These are phyloP conservation scores for Spea bombifrons DNA, from an alignment of 2,113 vertebrate species.

Conservation along the genomic window DNA sequence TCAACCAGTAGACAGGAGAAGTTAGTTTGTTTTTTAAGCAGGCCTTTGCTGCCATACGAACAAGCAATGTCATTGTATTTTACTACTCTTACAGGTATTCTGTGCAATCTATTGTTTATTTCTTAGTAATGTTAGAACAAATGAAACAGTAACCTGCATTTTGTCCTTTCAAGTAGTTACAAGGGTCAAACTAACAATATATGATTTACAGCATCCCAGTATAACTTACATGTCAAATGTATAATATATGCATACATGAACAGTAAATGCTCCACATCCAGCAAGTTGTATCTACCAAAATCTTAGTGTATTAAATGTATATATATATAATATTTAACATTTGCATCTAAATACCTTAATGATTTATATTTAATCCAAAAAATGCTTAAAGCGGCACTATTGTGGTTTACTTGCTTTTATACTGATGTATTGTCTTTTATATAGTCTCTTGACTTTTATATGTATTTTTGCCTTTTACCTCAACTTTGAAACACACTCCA, in stretches of 20 bases:
- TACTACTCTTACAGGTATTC: slow-evolving; percentile 46
- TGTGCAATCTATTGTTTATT: slow-evolving; percentile 7
- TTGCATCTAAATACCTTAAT: too few species aligned
- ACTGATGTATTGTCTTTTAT: too few species aligned
- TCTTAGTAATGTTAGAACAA: slow-evolving; percentile 38
- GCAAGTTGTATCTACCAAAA: too few species aligned
- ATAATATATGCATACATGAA: slow-evolving; percentile 7
- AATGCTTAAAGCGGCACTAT: too few species aligned
- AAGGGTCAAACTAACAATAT: slow-evolving; percentile 2
- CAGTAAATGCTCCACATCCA: neutral
- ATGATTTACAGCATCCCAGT: neutral
- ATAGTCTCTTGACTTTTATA: too few species aligned
- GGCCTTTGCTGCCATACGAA: slow-evolving; percentile 17
- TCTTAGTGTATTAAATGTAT: too few species aligned
- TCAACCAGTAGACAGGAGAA: slow-evolving; percentile 63
- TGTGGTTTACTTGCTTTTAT: too few species aligned
- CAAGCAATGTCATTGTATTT: slow-evolving; percentile 38
- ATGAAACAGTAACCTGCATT: slow-evolving; percentile 28
- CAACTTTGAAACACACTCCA: too few species aligned
- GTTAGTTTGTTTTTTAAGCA: slow-evolving; percentile 60
- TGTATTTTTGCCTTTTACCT: too few species aligned
- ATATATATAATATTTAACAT: too few species aligned
- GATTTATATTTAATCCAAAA: too few species aligned
- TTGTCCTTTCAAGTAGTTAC: slow-evolving; percentile 28
- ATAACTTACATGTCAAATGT: neutral